Conservation (phyloP, 2,797 vertebrate species). For the Liparis tanakae region DNA sequence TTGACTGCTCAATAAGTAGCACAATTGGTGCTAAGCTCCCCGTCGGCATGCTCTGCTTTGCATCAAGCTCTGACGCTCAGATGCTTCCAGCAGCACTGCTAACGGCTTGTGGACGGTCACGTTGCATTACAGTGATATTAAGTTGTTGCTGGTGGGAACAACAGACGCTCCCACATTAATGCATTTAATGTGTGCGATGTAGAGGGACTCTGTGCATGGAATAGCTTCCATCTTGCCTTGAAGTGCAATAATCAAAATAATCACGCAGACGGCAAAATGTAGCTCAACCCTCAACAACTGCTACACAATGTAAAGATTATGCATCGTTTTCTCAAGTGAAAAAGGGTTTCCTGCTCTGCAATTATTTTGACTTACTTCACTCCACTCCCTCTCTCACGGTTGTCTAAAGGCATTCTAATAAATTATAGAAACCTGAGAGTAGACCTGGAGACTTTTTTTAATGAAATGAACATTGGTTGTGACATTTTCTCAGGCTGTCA, state of each 20-base stretch:
- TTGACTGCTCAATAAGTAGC: constrained; percentile 34
- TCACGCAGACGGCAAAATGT: not conserved
- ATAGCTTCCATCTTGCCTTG: not conserved
- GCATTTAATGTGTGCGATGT: not conserved
- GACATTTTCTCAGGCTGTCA: constrained; percentile 34
- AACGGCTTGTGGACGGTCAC: not conserved
- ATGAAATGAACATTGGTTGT: constrained; percentile 4
- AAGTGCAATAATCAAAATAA: not conserved
- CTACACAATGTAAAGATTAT: no score
- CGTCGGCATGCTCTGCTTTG: not conserved
- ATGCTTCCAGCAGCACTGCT: not conserved
- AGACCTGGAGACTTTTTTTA: not conserved
- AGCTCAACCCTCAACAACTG: not conserved
- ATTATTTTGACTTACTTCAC: not conserved
- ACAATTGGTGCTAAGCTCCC: constrained; percentile 15
- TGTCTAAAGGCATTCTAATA: not conserved
- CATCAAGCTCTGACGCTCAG: not conserved
- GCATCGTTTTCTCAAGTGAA: not conserved
- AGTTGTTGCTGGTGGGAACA: not conserved
- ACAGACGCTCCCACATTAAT: not conserved
- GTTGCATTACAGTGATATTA: not conserved
- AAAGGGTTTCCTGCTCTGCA: not conserved
- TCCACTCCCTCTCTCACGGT: not conserved
- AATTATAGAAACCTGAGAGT: not conserved
- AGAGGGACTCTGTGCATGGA: constrained; percentile 1